Evolutionary conservation across 2,113 vertebrate genomes (phyloP).

Genomic region (Crotalus horridus): DNA sequence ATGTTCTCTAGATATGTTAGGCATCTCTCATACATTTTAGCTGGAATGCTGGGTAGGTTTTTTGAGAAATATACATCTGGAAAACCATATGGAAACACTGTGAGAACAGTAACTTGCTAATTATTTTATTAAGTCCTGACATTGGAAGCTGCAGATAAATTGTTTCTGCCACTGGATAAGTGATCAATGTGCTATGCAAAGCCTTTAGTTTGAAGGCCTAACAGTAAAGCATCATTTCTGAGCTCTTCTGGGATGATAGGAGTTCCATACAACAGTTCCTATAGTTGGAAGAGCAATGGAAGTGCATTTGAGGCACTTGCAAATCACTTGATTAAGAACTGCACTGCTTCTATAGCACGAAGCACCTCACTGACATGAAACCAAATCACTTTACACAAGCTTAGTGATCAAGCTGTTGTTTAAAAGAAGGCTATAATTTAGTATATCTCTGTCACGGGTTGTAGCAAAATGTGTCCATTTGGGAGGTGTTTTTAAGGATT

Average conservation of each 20-base stretch:
- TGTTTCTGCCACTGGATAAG: neutral
- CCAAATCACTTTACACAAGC: neutral
- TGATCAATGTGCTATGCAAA: neutral
- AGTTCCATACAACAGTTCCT: neutral
- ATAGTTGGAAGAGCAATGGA: neutral
- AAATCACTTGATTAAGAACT: neutral
- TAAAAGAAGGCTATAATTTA: neutral
- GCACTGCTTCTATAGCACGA: neutral
- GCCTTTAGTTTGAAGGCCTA: neutral
- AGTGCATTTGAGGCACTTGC: neutral
- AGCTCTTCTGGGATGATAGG: neutral
- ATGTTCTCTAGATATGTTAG: neutral
- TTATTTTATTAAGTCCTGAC: neutral
- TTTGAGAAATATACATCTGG: neutral
- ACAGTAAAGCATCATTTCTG: neutral
- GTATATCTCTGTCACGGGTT: neutral
- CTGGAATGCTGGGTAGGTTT: neutral
- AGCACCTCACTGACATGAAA: neutral
- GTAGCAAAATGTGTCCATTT: neutral
- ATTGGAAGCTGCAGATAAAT: neutral
- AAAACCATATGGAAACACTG: neutral
- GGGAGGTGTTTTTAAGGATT: neutral
- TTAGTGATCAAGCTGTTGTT: neutral
- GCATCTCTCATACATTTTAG: neutral
- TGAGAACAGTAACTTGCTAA: neutral